Evolutionary conservation across 2,113 vertebrate genomes (phyloP).

Genomic region (Parus major): DNA sequence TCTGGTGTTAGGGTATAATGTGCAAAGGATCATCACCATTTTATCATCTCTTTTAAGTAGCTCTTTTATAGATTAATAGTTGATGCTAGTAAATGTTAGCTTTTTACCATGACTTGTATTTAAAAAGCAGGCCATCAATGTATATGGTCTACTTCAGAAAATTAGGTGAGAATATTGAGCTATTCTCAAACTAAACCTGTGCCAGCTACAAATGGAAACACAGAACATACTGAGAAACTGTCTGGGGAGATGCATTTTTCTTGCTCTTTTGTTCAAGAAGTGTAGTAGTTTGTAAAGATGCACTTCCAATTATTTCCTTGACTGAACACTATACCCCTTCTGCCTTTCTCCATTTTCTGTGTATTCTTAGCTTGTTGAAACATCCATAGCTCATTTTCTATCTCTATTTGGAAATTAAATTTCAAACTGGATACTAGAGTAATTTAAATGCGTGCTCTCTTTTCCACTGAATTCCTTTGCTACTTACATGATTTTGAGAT

Average conservation of each 20-base stretch:
- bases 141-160: background rate
- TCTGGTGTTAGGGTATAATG: background rate
- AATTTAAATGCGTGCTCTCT: background rate
- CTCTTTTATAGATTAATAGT: background rate
- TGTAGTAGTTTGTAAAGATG: background rate
- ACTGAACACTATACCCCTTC: background rate
- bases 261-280: background rate
- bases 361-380: background rate
- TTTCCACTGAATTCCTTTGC: background rate
- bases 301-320: background rate
- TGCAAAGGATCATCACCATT: background rate
- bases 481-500: background rate
- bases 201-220: background rate
- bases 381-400: background rate
- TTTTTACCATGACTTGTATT: background rate
- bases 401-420: background rate
- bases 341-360: background rate
- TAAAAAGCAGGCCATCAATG: background rate
- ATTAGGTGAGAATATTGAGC: background rate
- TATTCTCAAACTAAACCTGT: background rate
- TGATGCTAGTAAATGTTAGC: background rate
- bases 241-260: background rate
- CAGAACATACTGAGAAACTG: background rate
- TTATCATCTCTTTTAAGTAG: background rate
- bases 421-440: background rate